Evolutionary conservation across 2,888 invertebrate species (phyloP).

Genomic region (Calameuta pallipes): DNA sequence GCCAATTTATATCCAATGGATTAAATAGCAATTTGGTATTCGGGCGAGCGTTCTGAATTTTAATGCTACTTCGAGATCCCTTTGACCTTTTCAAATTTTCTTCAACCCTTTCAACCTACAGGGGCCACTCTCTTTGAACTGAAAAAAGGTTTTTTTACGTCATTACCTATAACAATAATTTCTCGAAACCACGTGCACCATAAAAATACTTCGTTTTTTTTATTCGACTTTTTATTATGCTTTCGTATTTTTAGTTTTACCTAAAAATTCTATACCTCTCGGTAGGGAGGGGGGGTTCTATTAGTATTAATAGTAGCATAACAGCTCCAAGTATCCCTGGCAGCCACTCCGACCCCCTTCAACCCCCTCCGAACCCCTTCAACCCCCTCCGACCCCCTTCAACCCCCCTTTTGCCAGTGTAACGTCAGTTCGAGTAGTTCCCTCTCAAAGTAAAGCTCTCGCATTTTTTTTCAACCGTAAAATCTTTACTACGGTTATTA

Average conservation of each 20-base stretch:
- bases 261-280: not conserved
- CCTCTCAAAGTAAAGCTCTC: constrained; percentile 20
- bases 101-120: too few relatives aligned
- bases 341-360: not conserved
- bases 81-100: not conserved
- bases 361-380: not conserved
- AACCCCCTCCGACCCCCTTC: too few relatives aligned
- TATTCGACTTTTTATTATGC: not conserved
- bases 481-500: constrained; percentile 34
- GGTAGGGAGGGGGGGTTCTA: not conserved
- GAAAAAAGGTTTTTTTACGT: not conserved
- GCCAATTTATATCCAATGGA: not conserved
- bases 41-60: not conserved
- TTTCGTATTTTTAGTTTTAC: not conserved
- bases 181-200: not conserved
- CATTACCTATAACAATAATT: not conserved
- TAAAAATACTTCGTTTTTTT: not conserved
- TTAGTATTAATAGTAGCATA: not conserved
- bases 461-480: constrained; percentile 20
- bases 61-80: not conserved
- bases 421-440: not conserved
- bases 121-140: not conserved
- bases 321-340: not conserved
- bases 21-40: not conserved
- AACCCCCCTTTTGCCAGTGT: not conserved